phyloP scores from a whole-genome alignment of 2,888 invertebrate genomes.

The Craniophora ligustri region DNA sequence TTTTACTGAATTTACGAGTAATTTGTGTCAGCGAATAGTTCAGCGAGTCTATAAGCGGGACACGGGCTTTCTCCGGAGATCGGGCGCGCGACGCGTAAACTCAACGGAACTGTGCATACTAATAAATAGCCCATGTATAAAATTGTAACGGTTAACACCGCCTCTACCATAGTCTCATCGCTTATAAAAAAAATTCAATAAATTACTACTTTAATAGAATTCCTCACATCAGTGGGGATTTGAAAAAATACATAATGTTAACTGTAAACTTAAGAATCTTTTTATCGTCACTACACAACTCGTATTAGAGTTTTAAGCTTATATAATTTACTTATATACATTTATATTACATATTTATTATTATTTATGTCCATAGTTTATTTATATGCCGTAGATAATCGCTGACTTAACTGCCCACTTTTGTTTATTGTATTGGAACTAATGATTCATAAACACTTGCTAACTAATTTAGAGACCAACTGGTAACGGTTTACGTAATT shows the following conservation, averaged over 20 bases:
- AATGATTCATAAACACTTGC: slow-evolving; percentile 83
- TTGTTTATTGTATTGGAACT: slow-evolving; percentile 67
- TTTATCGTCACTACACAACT: too few species aligned
- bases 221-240: slow-evolving; percentile 67
- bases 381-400: slow-evolving; percentile 40
- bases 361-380: slow-evolving; percentile 33
- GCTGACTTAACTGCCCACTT: slow-evolving; percentile 51
- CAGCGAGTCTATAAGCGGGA: slow-evolving; percentile 74
- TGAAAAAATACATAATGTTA: slow-evolving; percentile 77
- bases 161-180: slow-evolving; percentile 69
- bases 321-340: slow-evolving; percentile 58
- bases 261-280: slow-evolving; percentile 71
- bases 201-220: slow-evolving; percentile 83
- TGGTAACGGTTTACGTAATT: slow-evolving; percentile 83
- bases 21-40: slow-evolving; percentile 73
- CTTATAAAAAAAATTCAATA: slow-evolving; percentile 77
- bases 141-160: slow-evolving; percentile 83
- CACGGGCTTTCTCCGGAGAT: slow-evolving; percentile 81
- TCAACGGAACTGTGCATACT: slow-evolving; percentile 81
- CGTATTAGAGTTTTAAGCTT: slow-evolving; percentile 62
- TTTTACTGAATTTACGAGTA: slow-evolving; percentile 77
- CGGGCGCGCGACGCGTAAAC: slow-evolving; percentile 69
- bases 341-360: slow-evolving; percentile 56
- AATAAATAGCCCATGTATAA: slow-evolving; percentile 80
- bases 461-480: slow-evolving; percentile 77